Evolutionary conservation across 1,140 invertebrate genomes (phyloP).

Genomic region (Steinernema feltiae): DNA sequence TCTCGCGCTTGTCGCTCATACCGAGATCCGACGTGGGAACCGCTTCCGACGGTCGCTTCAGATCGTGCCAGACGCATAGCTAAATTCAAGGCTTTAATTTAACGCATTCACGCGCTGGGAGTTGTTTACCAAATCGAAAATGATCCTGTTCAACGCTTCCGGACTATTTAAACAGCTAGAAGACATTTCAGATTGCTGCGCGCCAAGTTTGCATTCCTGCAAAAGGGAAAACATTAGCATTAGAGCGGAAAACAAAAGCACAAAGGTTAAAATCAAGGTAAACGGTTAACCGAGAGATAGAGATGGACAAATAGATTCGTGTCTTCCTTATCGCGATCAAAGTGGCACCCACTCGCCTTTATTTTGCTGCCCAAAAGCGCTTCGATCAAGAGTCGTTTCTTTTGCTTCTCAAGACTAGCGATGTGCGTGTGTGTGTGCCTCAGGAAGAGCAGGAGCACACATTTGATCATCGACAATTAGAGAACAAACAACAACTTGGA

Average conservation of each 20-base stretch:
- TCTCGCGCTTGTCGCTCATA: constrained; percentile 10
- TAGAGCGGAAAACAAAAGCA: neutral
- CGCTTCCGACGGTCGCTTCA: neutral
- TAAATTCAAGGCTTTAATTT: neutral
- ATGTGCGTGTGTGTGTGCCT: neutral
- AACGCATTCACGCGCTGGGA: neutral
- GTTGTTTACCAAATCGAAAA: neutral
- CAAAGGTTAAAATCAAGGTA: neutral
- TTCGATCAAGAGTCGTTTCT: no score
- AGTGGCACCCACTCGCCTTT: no score
- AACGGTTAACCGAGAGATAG: no score
- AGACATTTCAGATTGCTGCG: neutral
- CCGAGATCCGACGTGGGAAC: neutral
- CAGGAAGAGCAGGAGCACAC: neutral
- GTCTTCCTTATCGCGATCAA: no score
- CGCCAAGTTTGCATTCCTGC: neutral
- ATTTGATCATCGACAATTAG: neutral
- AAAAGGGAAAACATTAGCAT: neutral
- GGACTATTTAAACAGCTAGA: constrained; percentile 1
- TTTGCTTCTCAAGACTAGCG: neutral
- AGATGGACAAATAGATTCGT: no score
- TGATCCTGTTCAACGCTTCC: neutral
- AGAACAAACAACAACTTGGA: neutral
- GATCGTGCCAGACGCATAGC: constrained; percentile 1
- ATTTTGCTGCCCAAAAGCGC: no score